phyloP scores from a whole-genome alignment of 2,113 vertebrate genomes.

The Prolemur simus region DNA sequence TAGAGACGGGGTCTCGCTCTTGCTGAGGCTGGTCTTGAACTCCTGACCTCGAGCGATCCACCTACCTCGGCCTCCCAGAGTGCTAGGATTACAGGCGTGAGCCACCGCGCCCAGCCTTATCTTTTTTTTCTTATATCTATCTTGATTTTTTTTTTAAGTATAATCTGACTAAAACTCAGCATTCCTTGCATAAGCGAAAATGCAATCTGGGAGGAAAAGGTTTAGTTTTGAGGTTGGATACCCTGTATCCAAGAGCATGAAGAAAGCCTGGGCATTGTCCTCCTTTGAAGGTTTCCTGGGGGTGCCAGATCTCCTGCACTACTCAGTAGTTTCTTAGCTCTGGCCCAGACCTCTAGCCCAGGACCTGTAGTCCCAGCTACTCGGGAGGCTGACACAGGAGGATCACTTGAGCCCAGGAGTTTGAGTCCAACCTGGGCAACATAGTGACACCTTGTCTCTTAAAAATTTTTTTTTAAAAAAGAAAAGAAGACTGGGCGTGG shows the following conservation, averaged over 20 bases:
- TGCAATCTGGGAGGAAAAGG: neutral
- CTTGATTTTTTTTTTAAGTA: neutral
- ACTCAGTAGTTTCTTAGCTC: neutral
- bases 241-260: neutral
- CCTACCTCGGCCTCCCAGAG: no score
- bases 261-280: neutral
- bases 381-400: neutral
- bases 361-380: neutral
- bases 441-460: neutral
- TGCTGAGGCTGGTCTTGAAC: no score
- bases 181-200: neutral
- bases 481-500: no score
- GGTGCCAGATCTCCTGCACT: neutral
- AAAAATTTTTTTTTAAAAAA: neutral
- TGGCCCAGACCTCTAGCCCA: neutral
- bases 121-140: neutral
- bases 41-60: no score
- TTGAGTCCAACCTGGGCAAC: neutral
- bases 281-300: neutral
- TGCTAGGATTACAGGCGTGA: no score
- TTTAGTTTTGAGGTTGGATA: neutral
- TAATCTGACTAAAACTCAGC: neutral
- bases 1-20: no score
- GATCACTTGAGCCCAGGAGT: neutral
- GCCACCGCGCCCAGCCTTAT: no score